Evolutionary conservation across 2,797 vertebrate species (phyloP), one percentile per base, ranked within the genome.

Genomic region (Rhodeus uyekii): DNA sequence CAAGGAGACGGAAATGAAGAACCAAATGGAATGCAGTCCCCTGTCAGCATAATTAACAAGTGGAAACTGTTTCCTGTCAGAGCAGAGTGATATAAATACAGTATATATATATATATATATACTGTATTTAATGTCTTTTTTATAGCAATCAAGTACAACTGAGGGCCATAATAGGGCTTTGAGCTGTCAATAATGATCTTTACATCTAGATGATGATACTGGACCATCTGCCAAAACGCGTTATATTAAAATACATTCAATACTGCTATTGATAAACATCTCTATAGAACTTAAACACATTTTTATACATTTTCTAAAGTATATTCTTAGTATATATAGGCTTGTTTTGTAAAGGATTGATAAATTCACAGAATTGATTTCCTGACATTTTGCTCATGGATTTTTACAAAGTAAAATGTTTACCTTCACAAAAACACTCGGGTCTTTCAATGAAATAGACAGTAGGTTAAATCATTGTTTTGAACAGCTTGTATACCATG

Each of bases 381-480:
- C 2, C 12, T 60, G 16, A 27, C 2, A 14, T 71, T 72, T 61
- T 50, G 16, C 46, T 7, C 39, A 29, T 60, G 19, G 32, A 73
- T 65, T 46, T 53, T 10, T 10, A 4, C 2, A 48, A 38, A 63
- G 71, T 65, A 10, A 75, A 42, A n/a, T 24, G 22, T 74, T 81
- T 67, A 58, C 72, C 22, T 67, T 67, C 5, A 65, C 34, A 67
- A 44, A 78, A 79, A 65, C 34, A 65, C 34, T 55, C 50, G 12
- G 10, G 10, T 58, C 12, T 58, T 60, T 14, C 5, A 14, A 27
- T 16, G 8, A 44, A 67, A 55, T 50, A 19, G 36, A 64, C 32
- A 64, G 34, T 18, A 13, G 34, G 34, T 55, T 75, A 34, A 67
- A 75, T 75, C 60, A 67, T 55, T 36, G 71, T 81, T 61, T 61